Base-by-base conservation (phyloP, 1,140 invertebrate genomes). In the Anoplolepis gracilipes region DNA sequence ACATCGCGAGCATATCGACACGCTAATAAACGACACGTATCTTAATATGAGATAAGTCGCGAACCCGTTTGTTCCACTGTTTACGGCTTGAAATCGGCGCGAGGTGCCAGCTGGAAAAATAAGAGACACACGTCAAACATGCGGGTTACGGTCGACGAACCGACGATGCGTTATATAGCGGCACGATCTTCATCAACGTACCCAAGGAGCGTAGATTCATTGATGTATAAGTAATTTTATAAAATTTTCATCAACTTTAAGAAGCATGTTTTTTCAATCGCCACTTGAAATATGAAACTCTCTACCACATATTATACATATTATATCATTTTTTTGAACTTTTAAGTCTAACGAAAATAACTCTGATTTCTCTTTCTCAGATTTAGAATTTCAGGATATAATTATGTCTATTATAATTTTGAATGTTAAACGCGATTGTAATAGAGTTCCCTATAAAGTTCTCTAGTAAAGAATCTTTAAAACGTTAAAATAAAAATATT, bases 41-140 rank as follows among this genome's bases (percentile, higher is more conserved):
- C n/a, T n/a, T 82, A 82, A 82, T 28, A 42, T 33, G 67, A 82
- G 78, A 82, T 82, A 82, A 82, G 78, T 39, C 67, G 53, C 67
- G 22, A 46, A 82, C 53, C 53, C 53, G 67, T 82, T 59, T 73
- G 36, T 73, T 73, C 36, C 36, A 28, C 39, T 73, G 67, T 82
- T 42, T 72, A 57, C n/a, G 78, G 67, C 67, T 59, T 67, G 19
- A 55, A 59, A 82, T 82, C 78, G 78, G 36, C 36, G 67, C 53
- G 39, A 36, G 67, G 53, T 82, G 78, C 53, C 78, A 82, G 67
- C 78, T 82, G 78, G 67, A 61, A 82, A 82, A 82, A 82, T 82
- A 82, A 61, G 76, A 78, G 78, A 73, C 36, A 72, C 78, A 28
- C 36, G 46, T 77, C 59, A 39, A 4, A 42, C 76, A 16, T n/a